Evolutionary conservation across 2,888 invertebrate genomes (phyloP), one percentile per base, ranked within the genome.

Genomic region (Heliconius sara): DNA sequence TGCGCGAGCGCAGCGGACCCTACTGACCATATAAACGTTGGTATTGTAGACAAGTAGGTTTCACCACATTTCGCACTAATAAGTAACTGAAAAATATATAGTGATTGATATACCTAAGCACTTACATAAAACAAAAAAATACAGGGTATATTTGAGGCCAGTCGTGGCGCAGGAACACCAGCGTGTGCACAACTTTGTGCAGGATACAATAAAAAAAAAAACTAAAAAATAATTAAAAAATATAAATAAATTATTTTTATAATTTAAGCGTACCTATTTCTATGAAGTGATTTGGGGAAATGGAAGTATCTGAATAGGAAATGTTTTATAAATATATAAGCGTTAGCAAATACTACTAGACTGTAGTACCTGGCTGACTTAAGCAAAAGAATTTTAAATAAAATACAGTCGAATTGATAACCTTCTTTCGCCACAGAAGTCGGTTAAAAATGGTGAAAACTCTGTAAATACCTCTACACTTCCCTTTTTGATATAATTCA

Each of bases 41-140:
- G 95, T 2, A 92, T 83, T 74, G 87, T 86, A 9, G 95, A 92
- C 43, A 91, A n/a, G 13, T 82, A 71, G 78, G 86, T 84, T 60
- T 93, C 92, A 63, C 94, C 94, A 79, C 94, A 94, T 86, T 93
- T 92, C 78, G 92, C 89, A 90, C 91, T 91, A 82, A 90, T 87
- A 34, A 90, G 77, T 78, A 93, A 82, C 95, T 95, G 85, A 3
- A 86, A 87, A 75, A 22, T 67, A 60, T 47, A 39, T 12, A 13
- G 65, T 16, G 27, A 27, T 27, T 22, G 22, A 52, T 19, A 52
- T 19, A 52, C 52, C 19, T 19, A 52, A 52, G 3, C 19, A 19
- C 47, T 34, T 34, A 34, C 9, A 34, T 34, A 34, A 9, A 9
- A 34, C 34, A 34, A 34, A 43, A 43, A 47, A 47, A 47, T 47